phyloP scores from a whole-genome alignment of 1,140 invertebrate species.

The Stegodyphus mimosarum region DNA sequence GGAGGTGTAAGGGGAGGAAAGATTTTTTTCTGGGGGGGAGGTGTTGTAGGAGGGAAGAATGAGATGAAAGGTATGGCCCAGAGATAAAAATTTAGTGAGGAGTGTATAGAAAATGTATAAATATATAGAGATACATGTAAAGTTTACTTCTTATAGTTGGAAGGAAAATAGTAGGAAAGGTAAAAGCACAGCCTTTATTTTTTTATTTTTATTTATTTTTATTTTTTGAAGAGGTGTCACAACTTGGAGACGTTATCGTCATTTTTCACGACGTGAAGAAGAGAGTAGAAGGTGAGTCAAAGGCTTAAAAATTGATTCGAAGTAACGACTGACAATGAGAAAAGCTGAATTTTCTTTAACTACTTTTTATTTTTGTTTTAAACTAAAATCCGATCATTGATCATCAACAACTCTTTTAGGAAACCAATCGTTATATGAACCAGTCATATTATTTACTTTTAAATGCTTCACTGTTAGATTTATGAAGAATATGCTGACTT shows the following conservation, averaged over 20 bases:
- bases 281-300: background rate
- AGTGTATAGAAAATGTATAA: slow-evolving; percentile 26
- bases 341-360: background rate
- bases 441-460: too few species aligned
- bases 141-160: slow-evolving; percentile 1
- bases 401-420: too few species aligned
- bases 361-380: too few species aligned
- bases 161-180: background rate
- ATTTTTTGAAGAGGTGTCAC: background rate
- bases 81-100: slow-evolving; percentile 33
- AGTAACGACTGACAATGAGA: slow-evolving; percentile 4
- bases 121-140: slow-evolving; percentile 35
- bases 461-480: too few species aligned
- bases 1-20: background rate
- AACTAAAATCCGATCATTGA: too few species aligned
- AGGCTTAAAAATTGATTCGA: slow-evolving; percentile 8
- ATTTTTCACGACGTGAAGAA: slow-evolving; percentile 1
- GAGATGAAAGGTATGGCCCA: background rate
- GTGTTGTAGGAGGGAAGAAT: background rate
- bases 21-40: slow-evolving; percentile 4
- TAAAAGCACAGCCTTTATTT: background rate
- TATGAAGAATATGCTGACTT: too few species aligned
- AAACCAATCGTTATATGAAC: too few species aligned
- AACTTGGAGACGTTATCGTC: slow-evolving; percentile 17
- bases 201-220: slow-evolving; percentile 10